Percentiles rank a stretch among this genome's conserved stretches.
These are phyloP conservation scores for Archips crataeganus DNA, from an alignment of 2,888 invertebrate genomes.

Conservation along the genomic window DNA sequence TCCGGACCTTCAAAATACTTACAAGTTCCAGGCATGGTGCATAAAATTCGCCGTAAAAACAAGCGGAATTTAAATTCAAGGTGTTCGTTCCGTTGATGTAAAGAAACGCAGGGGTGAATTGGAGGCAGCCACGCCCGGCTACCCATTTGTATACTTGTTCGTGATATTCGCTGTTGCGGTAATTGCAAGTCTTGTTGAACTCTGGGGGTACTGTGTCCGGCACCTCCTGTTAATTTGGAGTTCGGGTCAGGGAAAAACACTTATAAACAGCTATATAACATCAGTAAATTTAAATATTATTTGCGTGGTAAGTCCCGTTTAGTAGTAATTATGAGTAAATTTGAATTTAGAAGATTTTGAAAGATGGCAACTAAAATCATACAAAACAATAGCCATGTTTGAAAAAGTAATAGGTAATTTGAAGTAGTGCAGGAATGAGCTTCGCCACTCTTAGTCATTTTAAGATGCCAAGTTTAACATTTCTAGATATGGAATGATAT, in stretches of 20 bases:
- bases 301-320: too few relatives aligned
- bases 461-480: neutral
- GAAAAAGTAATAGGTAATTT: too few relatives aligned
- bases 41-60: slow-evolving; percentile 67
- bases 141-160: slow-evolving; percentile 80
- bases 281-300: too few relatives aligned
- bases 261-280: too few relatives aligned
- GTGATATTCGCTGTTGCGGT: slow-evolving; percentile 69
- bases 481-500: neutral
- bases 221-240: slow-evolving; percentile 65
- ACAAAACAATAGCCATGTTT: too few relatives aligned
- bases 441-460: neutral
- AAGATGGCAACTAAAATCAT: too few relatives aligned
- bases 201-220: slow-evolving; percentile 61
- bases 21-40: slow-evolving; percentile 80
- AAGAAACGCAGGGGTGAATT: slow-evolving; percentile 74
- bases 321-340: neutral
- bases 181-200: slow-evolving; percentile 69
- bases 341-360: too few relatives aligned
- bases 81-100: slow-evolving; percentile 66
- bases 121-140: slow-evolving; percentile 75
- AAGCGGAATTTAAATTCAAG: slow-evolving; percentile 66
- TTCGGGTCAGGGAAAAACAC: neutral
- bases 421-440: neutral
- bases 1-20: slow-evolving; percentile 49